Percentiles rank a stretch among this genome's conserved stretches.
phyloP scores from a whole-genome alignment of 2,113 vertebrate species.

The Atrichornis clamosus region DNA sequence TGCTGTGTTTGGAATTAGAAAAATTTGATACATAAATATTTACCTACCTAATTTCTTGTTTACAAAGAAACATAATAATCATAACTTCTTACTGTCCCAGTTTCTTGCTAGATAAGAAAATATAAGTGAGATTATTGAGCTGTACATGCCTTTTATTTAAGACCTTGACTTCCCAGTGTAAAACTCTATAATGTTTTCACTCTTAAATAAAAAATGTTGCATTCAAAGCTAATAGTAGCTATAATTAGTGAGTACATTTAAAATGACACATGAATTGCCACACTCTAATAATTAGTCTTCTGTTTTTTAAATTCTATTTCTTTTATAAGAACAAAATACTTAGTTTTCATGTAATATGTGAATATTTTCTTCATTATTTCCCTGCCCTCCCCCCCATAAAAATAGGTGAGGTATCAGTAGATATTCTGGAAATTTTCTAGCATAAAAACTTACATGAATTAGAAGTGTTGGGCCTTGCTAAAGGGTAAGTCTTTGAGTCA shows the following conservation, averaged over 20 bases:
- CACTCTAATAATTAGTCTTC: neutral
- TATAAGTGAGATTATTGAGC: neutral
- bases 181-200: neutral
- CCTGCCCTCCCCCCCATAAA: rapidly evolving
- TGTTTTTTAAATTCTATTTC: neutral
- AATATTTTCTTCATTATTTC: neutral
- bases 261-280: neutral
- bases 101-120: neutral
- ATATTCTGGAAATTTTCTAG: neutral
- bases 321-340: neutral
- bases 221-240: neutral
- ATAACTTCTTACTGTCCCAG: neutral
- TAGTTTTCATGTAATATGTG: neutral
- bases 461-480: neutral
- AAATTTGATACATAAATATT: neutral
- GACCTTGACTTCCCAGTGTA: neutral
- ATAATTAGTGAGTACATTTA: neutral
- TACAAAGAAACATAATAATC: neutral
- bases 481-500: neutral
- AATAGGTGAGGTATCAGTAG: neutral
- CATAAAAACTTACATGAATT: neutral
- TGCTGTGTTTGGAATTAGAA: neutral
- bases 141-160: neutral
- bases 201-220: neutral
- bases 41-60: neutral